These are phyloP conservation scores for Clarias fuscus DNA, from an alignment of 2,797 vertebrate species.

Conservation along the genomic window DNA sequence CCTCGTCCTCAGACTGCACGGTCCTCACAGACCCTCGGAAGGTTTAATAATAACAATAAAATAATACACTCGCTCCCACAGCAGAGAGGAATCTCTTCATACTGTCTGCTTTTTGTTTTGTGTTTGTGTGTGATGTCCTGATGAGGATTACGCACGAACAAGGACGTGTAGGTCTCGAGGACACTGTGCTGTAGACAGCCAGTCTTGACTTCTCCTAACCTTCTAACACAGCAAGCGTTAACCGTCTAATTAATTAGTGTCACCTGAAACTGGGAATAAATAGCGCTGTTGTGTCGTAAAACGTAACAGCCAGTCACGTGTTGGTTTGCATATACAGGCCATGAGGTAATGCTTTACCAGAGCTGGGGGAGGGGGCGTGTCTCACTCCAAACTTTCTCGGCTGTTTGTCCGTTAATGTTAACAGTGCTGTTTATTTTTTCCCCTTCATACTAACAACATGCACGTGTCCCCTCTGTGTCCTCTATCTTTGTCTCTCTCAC, in stretches of 20 bases:
- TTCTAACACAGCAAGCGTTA: constrained; percentile 52
- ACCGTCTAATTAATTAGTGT: background rate
- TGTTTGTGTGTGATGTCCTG: background rate
- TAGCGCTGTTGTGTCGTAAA: background rate
- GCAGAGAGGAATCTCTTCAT: background rate
- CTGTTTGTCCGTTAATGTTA: background rate
- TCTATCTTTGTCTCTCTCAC: background rate
- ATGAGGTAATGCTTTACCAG: background rate
- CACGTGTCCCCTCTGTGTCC: constrained; percentile 71
- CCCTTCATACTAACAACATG: constrained; percentile 31
- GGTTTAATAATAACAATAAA: background rate
- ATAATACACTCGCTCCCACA: background rate
- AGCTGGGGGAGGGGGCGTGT: background rate
- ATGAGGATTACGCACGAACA: background rate
- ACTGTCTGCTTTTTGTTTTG: background rate
- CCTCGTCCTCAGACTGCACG: background rate
- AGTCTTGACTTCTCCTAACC: constrained; percentile 67
- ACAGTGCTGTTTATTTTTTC: background rate
- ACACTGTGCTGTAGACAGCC: background rate
- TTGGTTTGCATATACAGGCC: background rate
- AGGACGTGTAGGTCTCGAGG: background rate
- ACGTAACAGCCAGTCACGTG: background rate
- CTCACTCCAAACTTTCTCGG: background rate
- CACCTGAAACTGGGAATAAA: background rate
- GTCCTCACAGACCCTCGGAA: background rate